A percentile compares a stretch with the other conserved stretches of the same genome.
Conservation (phyloP, 2,113 vertebrate genomes). For the Paralichthys olivaceus region DNA sequence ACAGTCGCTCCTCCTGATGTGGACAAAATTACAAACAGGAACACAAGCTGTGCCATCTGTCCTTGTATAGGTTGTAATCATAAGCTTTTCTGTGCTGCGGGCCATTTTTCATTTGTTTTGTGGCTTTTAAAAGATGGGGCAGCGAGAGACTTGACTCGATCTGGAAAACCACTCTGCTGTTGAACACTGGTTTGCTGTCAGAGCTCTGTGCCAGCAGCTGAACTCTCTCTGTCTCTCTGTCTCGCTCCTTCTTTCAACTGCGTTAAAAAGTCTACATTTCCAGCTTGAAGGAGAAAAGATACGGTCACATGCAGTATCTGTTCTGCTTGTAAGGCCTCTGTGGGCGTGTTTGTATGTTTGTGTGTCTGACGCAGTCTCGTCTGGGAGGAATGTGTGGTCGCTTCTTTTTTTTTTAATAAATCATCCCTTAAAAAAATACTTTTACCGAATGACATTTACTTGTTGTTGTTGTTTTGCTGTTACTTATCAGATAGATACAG, state of each 20-base stretch:
- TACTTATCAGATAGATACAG: too few relatives aligned
- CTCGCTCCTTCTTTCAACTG: slow-evolving; percentile 20
- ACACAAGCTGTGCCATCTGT: slow-evolving; percentile 68
- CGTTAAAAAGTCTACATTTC: slow-evolving; percentile 1
- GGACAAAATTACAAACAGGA: slow-evolving; percentile 68
- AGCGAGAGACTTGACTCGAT: slow-evolving; percentile 54
- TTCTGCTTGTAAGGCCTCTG: slow-evolving; percentile 6
- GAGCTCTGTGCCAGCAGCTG: slow-evolving; percentile 37
- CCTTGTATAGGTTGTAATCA: slow-evolving; percentile 75
- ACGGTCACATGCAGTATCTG: slow-evolving; percentile 7
- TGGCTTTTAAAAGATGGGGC: slow-evolving; percentile 73
- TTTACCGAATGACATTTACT: too few relatives aligned
- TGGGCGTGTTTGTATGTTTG: slow-evolving; percentile 8
- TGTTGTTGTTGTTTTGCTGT: too few relatives aligned
- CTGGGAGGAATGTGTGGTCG: slow-evolving; percentile 30
- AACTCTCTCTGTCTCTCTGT: slow-evolving; percentile 17
- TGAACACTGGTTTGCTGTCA: slow-evolving; percentile 50
- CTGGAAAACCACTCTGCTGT: slow-evolving; percentile 69
- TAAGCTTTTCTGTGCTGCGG: slow-evolving; percentile 69
- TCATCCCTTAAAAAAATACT: neutral
- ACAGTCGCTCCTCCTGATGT: slow-evolving; percentile 52
- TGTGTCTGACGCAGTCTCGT: slow-evolving; percentile 19
- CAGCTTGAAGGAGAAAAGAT: neutral
- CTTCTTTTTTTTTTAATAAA: neutral
- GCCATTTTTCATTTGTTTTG: slow-evolving; percentile 79